Base-by-base conservation (phyloP, 2,113 vertebrate species). In the Mellivora capensis region DNA sequence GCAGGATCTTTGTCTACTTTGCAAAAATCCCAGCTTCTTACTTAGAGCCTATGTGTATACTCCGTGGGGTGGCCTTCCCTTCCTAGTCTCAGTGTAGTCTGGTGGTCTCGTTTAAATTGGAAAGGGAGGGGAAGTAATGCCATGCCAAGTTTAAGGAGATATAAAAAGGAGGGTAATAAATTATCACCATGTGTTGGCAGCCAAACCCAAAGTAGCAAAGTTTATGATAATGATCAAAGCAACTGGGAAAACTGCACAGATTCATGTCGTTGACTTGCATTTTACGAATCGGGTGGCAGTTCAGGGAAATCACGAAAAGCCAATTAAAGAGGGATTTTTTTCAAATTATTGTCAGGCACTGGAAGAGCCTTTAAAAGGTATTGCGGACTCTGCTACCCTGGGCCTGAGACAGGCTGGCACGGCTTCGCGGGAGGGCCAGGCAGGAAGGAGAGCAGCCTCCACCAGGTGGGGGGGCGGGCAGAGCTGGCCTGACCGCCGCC, bases 381-480 rank as follows among this genome's bases (percentile, higher is more conserved):
- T 9, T 1, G 12, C 54, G 6, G 77, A 5, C 1, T 15, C 59
- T 74, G 21, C n/a, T 7, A 12, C 49, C 47, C 47, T 37, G 42
- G 44, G 27, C 21, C 71, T 4, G 3, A n/a, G 39, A 11, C 0
- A 1, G 14, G n/a, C n/a, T 21, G 61, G 11, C 23, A 31, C 0
- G 0, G 4, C 39, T 21, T n/a, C 59, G 29, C 1, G 37, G 49
- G 23, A 37, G n/a, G 4, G 39, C 23, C n/a, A 0, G 21, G 34
- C 27, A 3, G 1, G 39, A 69, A 23, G 11, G 44, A 79, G 69
- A 1, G 12, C 3, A 1, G n/a, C 8, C 52, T 31, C 20, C 8
- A 2, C 3, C 2, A 4, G 20, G 15, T 0, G 3, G 20, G 20
- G 67, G 27, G 44, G n/a, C 0, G 2, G 23, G 9, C 44, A 29